A percentile compares a stretch with the other conserved stretches of the same genome.
Evolutionary conservation across 1,140 invertebrate species (phyloP).

Genomic region (Solen grandis): DNA sequence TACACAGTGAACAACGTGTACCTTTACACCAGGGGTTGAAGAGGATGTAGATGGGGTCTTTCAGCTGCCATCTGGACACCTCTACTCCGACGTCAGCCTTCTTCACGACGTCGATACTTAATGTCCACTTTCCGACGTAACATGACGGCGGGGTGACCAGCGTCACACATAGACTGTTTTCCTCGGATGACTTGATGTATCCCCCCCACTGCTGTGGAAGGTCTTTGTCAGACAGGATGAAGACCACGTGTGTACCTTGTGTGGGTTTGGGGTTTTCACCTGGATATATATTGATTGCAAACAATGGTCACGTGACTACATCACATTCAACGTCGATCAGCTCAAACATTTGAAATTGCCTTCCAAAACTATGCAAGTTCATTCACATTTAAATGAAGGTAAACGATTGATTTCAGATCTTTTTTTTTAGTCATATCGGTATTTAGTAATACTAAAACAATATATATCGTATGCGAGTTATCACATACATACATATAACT

Average conservation of each 20-base stretch:
- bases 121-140: slow-evolving; percentile 91
- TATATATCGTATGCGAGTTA: too few relatives aligned
- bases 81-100: slow-evolving; percentile 77
- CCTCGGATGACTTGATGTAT: slow-evolving; percentile 42
- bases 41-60: slow-evolving; percentile 86
- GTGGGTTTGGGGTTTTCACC: slow-evolving; percentile 89
- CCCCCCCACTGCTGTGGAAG: slow-evolving; percentile 81
- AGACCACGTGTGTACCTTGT: slow-evolving; percentile 89
- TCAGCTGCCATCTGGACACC: slow-evolving; percentile 85
- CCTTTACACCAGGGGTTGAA: slow-evolving; percentile 94
- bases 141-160: slow-evolving; percentile 83
- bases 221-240: slow-evolving; percentile 84
- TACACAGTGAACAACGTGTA: too few relatives aligned
- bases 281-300: too few relatives aligned
- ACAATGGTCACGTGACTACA: neutral
- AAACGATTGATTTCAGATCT: too few relatives aligned
- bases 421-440: too few relatives aligned
- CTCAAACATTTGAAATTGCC: slow-evolving; percentile 79
- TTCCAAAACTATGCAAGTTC: neutral
- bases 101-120: slow-evolving; percentile 92
- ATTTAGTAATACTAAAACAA: too few relatives aligned
- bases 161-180: neutral
- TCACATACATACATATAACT: too few relatives aligned
- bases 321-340: neutral
- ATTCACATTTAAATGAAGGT: neutral